Percentiles rank a stretch among this genome's conserved stretches.
Evolutionary conservation across 2,113 vertebrate genomes (phyloP).

Genomic region (Xiphophorus couchianus): DNA sequence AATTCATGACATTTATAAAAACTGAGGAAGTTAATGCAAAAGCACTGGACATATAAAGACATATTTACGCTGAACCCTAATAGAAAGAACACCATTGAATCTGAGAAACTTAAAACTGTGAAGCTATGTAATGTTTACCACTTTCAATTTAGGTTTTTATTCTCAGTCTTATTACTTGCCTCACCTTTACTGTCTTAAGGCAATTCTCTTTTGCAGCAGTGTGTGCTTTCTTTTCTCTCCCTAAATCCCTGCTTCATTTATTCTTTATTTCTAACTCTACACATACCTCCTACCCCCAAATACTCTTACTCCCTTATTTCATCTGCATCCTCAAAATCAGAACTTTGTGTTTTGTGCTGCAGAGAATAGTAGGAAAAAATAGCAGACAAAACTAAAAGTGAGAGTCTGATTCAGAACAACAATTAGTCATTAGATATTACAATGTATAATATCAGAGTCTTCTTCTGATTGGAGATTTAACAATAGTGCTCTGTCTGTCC

Average conservation of each 20-base stretch:
- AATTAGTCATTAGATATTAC: not conserved
- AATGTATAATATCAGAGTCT: not conserved
- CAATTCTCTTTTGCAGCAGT: conserved; percentile 6
- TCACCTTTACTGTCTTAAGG: conserved; percentile 37
- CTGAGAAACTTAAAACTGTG: not conserved
- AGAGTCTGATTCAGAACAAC: not conserved
- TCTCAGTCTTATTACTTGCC: not conserved
- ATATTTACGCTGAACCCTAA: not conserved
- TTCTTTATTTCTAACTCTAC: conserved; percentile 35
- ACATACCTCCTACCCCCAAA: not conserved
- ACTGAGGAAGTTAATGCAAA: not conserved
- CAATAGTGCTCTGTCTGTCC: not conserved
- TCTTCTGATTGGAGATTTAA: not conserved
- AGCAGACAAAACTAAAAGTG: not conserved
- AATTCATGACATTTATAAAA: not conserved
- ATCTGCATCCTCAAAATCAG: conserved; percentile 3
- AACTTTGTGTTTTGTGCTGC: conserved; percentile 6
- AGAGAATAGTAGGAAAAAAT: not conserved
- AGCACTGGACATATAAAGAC: not conserved
- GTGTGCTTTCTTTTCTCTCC: conserved; percentile 23
- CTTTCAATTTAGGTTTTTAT: conserved; percentile 30
- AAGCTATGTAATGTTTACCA: conserved; percentile 14
- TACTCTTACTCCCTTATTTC: not conserved
- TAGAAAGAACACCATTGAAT: not conserved
- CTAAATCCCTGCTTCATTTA: conserved; percentile 64